phyloP scores from a whole-genome alignment of 2,888 invertebrate species.

The Standfussiana lucernea region DNA sequence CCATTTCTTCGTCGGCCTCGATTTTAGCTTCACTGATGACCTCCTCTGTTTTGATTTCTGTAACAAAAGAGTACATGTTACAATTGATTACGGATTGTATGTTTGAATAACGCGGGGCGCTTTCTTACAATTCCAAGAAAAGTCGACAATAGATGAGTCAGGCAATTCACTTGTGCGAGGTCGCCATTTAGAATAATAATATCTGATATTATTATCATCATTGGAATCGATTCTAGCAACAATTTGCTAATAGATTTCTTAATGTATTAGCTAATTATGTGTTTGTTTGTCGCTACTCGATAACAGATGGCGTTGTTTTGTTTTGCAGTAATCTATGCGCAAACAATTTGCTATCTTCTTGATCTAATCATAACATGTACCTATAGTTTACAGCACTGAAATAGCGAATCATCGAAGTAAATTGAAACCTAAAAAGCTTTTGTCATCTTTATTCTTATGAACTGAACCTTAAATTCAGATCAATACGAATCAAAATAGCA shows the following conservation, averaged over 20 bases:
- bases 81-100: slow-evolving; percentile 82
- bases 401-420: slow-evolving; percentile 31
- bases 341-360: slow-evolving; percentile 14
- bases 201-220: slow-evolving; percentile 80
- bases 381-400: slow-evolving; percentile 32
- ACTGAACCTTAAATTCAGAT: slow-evolving; percentile 23
- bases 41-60: slow-evolving; percentile 90
- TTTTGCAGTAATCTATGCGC: slow-evolving; percentile 23
- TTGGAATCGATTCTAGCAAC: slow-evolving; percentile 75
- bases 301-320: slow-evolving; percentile 76
- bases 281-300: slow-evolving; percentile 69
- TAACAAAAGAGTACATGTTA: slow-evolving; percentile 86
- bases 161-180: slow-evolving; percentile 81
- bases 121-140: slow-evolving; percentile 89
- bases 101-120: slow-evolving; percentile 87
- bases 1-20: slow-evolving; percentile 81
- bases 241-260: slow-evolving; percentile 84
- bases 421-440: slow-evolving; percentile 52
- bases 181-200: slow-evolving; percentile 81
- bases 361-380: slow-evolving; percentile 29
- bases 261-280: slow-evolving; percentile 40
- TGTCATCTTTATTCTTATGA: neutral
- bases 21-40: slow-evolving; percentile 87
- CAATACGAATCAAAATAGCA: slow-evolving; percentile 47
- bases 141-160: slow-evolving; percentile 89